Evolutionary conservation across 2,113 vertebrate genomes (phyloP), one percentile per base, ranked within the genome.

Genomic region (Anhinga rufa): DNA sequence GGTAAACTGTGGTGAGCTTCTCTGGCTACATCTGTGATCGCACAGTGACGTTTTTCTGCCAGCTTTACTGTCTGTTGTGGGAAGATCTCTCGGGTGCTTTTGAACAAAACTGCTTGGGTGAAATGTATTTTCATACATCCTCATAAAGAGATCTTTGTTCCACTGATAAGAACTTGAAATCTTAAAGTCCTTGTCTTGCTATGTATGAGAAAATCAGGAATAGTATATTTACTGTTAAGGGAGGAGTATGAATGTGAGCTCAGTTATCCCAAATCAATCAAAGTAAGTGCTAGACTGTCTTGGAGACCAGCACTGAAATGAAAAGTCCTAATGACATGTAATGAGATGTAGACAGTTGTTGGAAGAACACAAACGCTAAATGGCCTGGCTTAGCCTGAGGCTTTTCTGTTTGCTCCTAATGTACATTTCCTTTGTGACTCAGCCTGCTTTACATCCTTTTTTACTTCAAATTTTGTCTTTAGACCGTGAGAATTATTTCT

Each of bases 391-490:
- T 71, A 65, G 62, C 92, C 64, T 86, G 79, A 34, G 62, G 94
- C 71, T 88, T 40, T 82, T 74, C 81, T 82, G 20, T 84, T 90
- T 32, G 36, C 15, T 71, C 78, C 82, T 58, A 9, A 48, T 85
- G 74, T 61, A 9, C 24, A 2, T 88, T 70, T 90, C 79, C 82
- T 93, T 92, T 96, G 85, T 95, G 95, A 94, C 71, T 95, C 95
- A 96, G 75, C 82, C 79, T 94, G 82, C 54, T 96, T 96, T 92
- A 46, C 93, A 88, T 88, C 34, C 34, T 52, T 21, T 46, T 74
- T 78, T 52, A 34, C 88, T 96, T 74, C 46, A 49, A 13, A 90
- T 81, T 60, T 68, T 81, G 32, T 58, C 55, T 88, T 74, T 9
- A 46, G 76, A 80, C 46, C 0, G 14, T 88, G 90, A 40, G 92